These are phyloP conservation scores for Sphaeridia pumilis DNA, from an alignment of 2,888 invertebrate species.

Conservation along the genomic window DNA sequence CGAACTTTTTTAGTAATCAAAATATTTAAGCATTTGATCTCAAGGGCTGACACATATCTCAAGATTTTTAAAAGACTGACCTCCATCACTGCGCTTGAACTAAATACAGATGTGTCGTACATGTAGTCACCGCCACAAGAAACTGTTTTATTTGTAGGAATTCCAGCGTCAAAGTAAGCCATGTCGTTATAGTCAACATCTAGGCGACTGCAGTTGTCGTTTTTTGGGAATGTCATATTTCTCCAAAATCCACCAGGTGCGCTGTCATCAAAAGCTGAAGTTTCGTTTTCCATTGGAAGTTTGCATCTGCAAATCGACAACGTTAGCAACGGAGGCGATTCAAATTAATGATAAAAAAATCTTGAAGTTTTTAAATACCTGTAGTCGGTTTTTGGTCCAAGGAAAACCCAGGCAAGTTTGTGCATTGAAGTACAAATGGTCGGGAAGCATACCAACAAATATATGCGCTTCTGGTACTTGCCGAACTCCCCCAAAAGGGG, in stretches of 20 bases:
- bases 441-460: constrained; percentile 55
- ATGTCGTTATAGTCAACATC: constrained; percentile 41
- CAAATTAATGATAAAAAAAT: neutral
- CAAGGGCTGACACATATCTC: no score
- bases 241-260: constrained; percentile 41
- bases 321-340: no score
- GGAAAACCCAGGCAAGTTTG: constrained; percentile 58
- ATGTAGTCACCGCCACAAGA: constrained; percentile 47
- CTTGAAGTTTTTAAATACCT: constrained; percentile 43
- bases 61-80: no score
- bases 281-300: constrained; percentile 47
- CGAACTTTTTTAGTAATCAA: no score
- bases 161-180: constrained; percentile 38
- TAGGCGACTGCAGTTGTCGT: constrained; percentile 43
- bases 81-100: constrained; percentile 54
- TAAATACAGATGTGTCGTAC: constrained; percentile 50
- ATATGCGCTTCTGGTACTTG: constrained; percentile 55
- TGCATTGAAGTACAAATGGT: constrained; percentile 61
- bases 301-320: constrained; percentile 51
- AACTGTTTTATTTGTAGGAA: constrained; percentile 37
- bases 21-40: no score
- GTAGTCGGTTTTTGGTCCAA: constrained; percentile 53
- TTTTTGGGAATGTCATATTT: constrained; percentile 22
- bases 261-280: constrained; percentile 43
- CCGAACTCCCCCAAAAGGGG: constrained; percentile 58